phyloP scores from a whole-genome alignment of 2,797 vertebrate species.

The Rhabdophis nuchalis region DNA sequence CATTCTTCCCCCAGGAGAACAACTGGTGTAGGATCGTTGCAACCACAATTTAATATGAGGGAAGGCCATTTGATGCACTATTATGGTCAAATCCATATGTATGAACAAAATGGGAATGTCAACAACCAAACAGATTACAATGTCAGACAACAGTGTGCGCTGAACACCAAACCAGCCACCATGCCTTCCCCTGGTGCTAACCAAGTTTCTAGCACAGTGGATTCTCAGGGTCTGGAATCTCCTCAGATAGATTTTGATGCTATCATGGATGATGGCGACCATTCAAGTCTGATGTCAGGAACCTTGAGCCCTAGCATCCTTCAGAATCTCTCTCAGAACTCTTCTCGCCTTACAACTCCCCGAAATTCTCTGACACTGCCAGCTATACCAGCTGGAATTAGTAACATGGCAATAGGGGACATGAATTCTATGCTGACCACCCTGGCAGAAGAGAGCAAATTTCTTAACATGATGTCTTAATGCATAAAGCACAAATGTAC shows the following conservation, averaged over 20 bases:
- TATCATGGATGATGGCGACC: slow-evolving; percentile 95
- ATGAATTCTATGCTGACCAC: slow-evolving; percentile 99
- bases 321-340: slow-evolving; percentile 94
- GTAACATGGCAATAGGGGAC: slow-evolving; percentile 99
- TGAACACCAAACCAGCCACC: slow-evolving; percentile 66
- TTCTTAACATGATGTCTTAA: slow-evolving; percentile 96
- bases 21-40: slow-evolving; percentile 39
- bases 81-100: slow-evolving; percentile 89
- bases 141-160: slow-evolving; percentile 54
- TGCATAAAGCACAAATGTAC: slow-evolving; percentile 48
- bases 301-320: slow-evolving; percentile 92
- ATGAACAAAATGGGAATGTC: slow-evolving; percentile 75
- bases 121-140: slow-evolving; percentile 70
- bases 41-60: slow-evolving; percentile 57
- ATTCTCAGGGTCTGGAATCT: slow-evolving; percentile 81
- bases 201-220: slow-evolving; percentile 94
- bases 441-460: slow-evolving; percentile 95
- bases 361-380: slow-evolving; percentile 90
- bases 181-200: slow-evolving; percentile 88
- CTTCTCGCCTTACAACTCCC: slow-evolving; percentile 96
- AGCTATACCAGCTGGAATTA: slow-evolving; percentile 86
- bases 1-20: slow-evolving; percentile 81
- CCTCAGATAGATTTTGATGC: slow-evolving; percentile 95
- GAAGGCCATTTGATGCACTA: slow-evolving; percentile 78
- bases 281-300: slow-evolving; percentile 94